Evolutionary conservation across 1,140 invertebrate species (phyloP).

Genomic region (Euura lappo): DNA sequence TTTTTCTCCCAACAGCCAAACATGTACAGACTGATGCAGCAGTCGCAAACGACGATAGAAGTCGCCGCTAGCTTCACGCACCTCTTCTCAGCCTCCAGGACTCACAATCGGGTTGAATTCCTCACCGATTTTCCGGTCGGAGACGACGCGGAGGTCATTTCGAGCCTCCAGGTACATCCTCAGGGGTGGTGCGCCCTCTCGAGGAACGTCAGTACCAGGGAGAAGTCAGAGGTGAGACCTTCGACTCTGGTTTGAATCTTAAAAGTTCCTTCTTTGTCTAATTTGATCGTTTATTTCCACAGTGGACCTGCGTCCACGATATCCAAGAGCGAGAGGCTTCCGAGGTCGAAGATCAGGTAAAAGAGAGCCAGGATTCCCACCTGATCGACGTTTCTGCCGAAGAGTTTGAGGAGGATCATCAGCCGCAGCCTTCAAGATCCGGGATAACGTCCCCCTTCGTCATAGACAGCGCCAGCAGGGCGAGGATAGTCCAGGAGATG

Average conservation of each 20-base stretch:
- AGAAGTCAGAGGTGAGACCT: slow-evolving; percentile 77
- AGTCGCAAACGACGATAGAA: slow-evolving; percentile 80
- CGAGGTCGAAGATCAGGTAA: slow-evolving; percentile 35
- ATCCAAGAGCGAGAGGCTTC: slow-evolving; percentile 73
- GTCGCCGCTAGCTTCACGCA: slow-evolving; percentile 79
- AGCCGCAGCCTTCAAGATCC: slow-evolving; percentile 42
- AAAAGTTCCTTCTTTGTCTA: not conserved
- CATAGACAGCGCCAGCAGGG: slow-evolving; percentile 43
- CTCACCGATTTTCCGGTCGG: slow-evolving; percentile 86
- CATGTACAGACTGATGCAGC: slow-evolving; percentile 88
- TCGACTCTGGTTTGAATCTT: not conserved
- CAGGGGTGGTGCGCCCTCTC: slow-evolving; percentile 89
- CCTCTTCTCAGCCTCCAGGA: slow-evolving; percentile 76
- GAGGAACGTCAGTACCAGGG: slow-evolving; percentile 84
- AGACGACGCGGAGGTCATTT: slow-evolving; percentile 89
- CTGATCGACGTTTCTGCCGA: slow-evolving; percentile 46
- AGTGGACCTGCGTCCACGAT: slow-evolving; percentile 94
- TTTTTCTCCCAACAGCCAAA: slow-evolving; percentile 71
- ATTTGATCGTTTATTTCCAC: slow-evolving; percentile 38
- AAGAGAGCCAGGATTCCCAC: slow-evolving; percentile 53
- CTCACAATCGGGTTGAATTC: slow-evolving; percentile 86
- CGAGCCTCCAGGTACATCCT: slow-evolving; percentile 89
- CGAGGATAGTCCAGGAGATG: slow-evolving; percentile 33
- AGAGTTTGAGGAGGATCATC: slow-evolving; percentile 41
- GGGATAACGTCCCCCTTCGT: slow-evolving; percentile 47